These are phyloP conservation scores for Sarcophaga rosellei DNA, from an alignment of 2,888 invertebrate species.

Conservation along the genomic window DNA sequence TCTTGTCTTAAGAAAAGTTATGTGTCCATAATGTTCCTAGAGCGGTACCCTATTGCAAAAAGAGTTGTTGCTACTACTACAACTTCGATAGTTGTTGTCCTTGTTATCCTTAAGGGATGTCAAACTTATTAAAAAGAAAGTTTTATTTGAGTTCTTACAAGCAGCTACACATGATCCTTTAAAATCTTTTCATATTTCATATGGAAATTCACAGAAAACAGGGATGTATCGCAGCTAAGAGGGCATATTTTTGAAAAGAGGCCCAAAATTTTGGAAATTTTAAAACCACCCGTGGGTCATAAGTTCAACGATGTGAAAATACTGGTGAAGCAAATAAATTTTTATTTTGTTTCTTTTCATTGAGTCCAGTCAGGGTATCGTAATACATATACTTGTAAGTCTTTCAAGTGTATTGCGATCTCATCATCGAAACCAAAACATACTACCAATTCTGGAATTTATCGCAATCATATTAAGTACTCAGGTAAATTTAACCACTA, in stretches of 20 bases:
- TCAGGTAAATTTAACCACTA: no score
- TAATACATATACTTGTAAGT: no score
- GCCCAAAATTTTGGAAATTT: neutral
- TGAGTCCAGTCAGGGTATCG: no score
- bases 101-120: slow-evolving; percentile 61
- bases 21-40: slow-evolving; percentile 47
- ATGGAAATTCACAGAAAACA: neutral
- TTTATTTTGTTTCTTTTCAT: no score
- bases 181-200: slow-evolving; percentile 35
- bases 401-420: no score
- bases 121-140: slow-evolving; percentile 60
- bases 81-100: slow-evolving; percentile 1
- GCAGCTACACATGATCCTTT: slow-evolving; percentile 51
- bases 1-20: slow-evolving; percentile 15
- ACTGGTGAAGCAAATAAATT: no score
- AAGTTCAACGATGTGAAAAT: no score
- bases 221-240: neutral
- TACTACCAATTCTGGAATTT: no score
- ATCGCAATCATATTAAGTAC: no score
- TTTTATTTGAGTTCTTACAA: slow-evolving; percentile 29
- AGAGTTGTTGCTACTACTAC: neutral
- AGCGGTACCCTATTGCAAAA: neutral
- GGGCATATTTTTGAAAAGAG: neutral
- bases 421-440: no score
- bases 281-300: no score